Evolutionary conservation across 2,888 invertebrate genomes (phyloP), one percentile per base, ranked within the genome.

Genomic region (Luffia ferchaultella): DNA sequence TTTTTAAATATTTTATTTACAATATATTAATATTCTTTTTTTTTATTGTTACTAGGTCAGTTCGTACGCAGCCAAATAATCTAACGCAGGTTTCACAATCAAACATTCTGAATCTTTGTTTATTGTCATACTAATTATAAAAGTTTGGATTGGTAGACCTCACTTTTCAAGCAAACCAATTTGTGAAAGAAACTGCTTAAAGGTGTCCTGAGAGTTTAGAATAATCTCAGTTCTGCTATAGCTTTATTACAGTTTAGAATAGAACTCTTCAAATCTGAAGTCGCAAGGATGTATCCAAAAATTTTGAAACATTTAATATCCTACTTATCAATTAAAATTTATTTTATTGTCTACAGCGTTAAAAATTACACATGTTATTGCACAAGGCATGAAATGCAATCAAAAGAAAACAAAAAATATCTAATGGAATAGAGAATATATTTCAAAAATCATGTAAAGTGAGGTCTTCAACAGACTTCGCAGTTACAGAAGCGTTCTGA

Each of bases 11-110:
- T 66, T 76, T 80, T 80, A 79, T 82, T 80, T 82, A 82, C 80
- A 82, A 82, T 79, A 83, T 80, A 80, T 78, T 80, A 76, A 76
- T 80, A 78, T 79, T 73, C 72, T 79, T 74, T 79, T 69, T 64
- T 55, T 63, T 70, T 64, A 16, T 12, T 48, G 42, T 43, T 43
- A 19, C 41, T 48, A 41, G 17, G 2, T 49, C 49, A 49, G 49
- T 49, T 49, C 49, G 16, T 41, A 42, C 43, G 43, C 49, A 18
- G 20, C 16, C 30, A 30, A 7, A 30, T 30, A 30, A 7, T 30
- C 30, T 3, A 30, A 30, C 30, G 12, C 30, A 30, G 5, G 30
- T 30, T 30, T 30, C 30, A 7, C 12, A 30, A 30, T 30, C 12
- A 30, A 7, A 30, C 12, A 30, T 30, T 3, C 30, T 30, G 30